Percentiles rank a stretch among this genome's conserved stretches.
Evolutionary conservation across 2,888 invertebrate genomes (phyloP).

Genomic region (Sesamia inferens): DNA sequence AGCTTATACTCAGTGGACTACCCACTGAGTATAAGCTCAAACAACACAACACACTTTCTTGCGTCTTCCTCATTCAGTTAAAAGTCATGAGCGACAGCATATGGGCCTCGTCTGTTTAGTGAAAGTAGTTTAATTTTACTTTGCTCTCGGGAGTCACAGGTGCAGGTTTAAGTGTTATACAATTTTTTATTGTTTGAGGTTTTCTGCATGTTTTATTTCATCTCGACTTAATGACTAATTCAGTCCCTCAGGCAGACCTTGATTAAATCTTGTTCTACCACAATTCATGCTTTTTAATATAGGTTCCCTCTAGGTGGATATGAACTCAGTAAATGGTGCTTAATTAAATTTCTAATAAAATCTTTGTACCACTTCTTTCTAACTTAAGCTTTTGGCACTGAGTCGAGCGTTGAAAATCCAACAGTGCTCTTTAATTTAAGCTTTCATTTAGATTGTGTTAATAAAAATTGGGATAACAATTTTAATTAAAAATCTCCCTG

Average conservation of each 20-base stretch:
- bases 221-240: background rate
- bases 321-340: background rate
- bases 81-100: too few species aligned
- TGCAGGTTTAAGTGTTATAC: background rate
- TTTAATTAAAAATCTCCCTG: constrained; percentile 9
- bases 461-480: background rate
- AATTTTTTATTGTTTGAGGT: too few species aligned
- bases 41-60: too few species aligned
- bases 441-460: background rate
- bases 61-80: too few species aligned
- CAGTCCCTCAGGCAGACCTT: background rate
- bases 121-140: too few species aligned
- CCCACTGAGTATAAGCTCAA: background rate
- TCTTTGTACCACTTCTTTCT: background rate
- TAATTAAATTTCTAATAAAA: background rate
- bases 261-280: background rate
- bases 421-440: background rate
- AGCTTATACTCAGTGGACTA: too few species aligned
- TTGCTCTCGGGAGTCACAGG: too few species aligned
- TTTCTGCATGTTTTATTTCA: background rate
- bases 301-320: background rate
- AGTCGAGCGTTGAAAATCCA: background rate
- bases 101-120: too few species aligned
- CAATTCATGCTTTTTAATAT: background rate
- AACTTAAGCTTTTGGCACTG: background rate